Conservation (phyloP, 1,140 invertebrate genomes). For the Ceratina japonica region DNA sequence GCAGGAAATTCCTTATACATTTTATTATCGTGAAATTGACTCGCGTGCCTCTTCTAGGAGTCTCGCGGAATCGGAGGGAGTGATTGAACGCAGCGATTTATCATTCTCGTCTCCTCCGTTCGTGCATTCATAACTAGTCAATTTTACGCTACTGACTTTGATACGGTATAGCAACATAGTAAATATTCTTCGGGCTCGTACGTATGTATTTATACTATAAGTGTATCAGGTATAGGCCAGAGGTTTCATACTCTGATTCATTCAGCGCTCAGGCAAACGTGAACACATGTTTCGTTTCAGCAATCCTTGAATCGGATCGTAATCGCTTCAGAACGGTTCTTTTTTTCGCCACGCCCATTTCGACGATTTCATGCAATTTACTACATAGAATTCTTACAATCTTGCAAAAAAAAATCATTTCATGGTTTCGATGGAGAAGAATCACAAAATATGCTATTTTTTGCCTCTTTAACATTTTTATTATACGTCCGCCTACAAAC, state of each 20-base stretch:
- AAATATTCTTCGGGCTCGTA: conserved; percentile 16
- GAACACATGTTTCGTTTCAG: conserved; percentile 1
- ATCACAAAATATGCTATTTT: too few species aligned
- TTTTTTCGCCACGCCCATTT: not conserved
- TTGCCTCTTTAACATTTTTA: too few species aligned
- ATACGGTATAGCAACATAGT: conserved; percentile 30
- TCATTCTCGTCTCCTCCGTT: conserved; percentile 16
- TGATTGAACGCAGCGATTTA: not conserved
- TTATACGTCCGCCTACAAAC: too few species aligned
- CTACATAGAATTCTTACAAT: too few species aligned
- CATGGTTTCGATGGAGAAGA: too few species aligned
- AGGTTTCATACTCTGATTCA: conserved; percentile 42
- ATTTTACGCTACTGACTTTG: conserved; percentile 56
- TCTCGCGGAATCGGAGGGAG: not conserved
- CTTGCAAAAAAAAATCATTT: too few species aligned
- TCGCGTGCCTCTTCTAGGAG: not conserved
- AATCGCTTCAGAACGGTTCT: too few species aligned
- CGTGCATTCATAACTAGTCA: conserved; percentile 50
- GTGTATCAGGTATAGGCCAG: not conserved
- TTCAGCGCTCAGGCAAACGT: conserved; percentile 1
- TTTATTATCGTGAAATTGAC: not conserved
- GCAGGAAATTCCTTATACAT: too few species aligned
- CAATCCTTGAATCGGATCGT: not conserved
- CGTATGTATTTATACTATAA: not conserved
- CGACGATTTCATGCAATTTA: too few species aligned